A percentile compares a stretch with the other conserved stretches of the same genome.
These are phyloP conservation scores for Neolamprologus cancellatus DNA, from an alignment of 2,113 vertebrate species.

Conservation along the genomic window DNA sequence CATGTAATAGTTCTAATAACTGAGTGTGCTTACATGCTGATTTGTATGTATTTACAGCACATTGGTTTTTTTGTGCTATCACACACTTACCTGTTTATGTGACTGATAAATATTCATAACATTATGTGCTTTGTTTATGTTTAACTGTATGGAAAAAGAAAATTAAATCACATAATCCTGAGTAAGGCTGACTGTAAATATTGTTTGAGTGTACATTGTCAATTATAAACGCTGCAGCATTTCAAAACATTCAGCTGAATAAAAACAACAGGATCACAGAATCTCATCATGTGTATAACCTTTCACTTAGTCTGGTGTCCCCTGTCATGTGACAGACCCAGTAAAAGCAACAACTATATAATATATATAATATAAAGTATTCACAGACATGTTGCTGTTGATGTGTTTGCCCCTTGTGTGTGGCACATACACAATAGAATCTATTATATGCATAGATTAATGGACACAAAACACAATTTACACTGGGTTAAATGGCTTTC, in stretches of 20 bases:
- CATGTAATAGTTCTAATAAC: not conserved
- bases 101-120: not conserved
- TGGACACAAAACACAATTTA: not conserved
- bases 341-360: not conserved
- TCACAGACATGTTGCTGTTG: not conserved
- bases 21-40: not conserved
- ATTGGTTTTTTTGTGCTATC: not conserved
- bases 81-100: not conserved
- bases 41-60: not conserved
- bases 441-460: not conserved
- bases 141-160: not conserved
- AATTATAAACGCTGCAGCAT: not conserved
- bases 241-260: not conserved
- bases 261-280: not conserved
- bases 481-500: not conserved
- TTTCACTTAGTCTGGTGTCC: not conserved
- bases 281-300: not conserved
- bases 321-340: not conserved
- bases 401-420: not conserved
- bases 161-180: not conserved
- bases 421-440: not conserved
- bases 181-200: not conserved
- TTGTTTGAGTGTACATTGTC: not conserved
- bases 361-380: not conserved
- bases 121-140: not conserved